Percentiles rank a stretch among this genome's conserved stretches.
Evolutionary conservation across 2,888 invertebrate genomes (phyloP).

Genomic region (Habrosyne pyritoides): DNA sequence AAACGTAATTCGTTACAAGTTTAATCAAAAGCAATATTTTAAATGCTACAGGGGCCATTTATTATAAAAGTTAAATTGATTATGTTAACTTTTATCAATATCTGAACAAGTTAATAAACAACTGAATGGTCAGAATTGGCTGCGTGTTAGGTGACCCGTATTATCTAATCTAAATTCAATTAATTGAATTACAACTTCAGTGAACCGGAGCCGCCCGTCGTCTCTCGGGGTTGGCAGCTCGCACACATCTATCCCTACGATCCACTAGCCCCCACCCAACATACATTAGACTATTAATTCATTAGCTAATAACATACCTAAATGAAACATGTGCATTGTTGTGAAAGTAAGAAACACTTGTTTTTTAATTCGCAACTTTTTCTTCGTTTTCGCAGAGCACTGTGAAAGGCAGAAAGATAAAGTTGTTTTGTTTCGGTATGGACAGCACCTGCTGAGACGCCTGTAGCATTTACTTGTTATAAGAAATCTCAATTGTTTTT

Average conservation of each 20-base stretch:
- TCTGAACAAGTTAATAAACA: neutral
- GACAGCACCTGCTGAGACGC: neutral
- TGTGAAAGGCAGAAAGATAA: neutral
- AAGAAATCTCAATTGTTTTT: neutral
- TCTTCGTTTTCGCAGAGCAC: neutral
- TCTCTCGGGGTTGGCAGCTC: slow-evolving; percentile 5
- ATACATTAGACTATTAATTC: neutral
- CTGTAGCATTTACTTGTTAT: neutral
- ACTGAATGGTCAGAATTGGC: slow-evolving; percentile 11
- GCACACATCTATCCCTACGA: slow-evolving; percentile 5
- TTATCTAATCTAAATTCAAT: slow-evolving; percentile 24
- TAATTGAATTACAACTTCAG: slow-evolving; percentile 13
- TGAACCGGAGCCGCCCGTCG: slow-evolving; percentile 11
- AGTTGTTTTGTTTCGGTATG: neutral
- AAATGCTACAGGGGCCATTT: neutral
- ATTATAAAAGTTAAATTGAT: neutral
- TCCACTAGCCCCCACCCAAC: neutral
- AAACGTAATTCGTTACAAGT: neutral
- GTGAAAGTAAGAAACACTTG: neutral
- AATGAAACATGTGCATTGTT: neutral
- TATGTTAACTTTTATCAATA: too few species aligned
- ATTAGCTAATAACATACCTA: neutral
- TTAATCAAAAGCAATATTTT: neutral
- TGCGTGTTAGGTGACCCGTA: slow-evolving; percentile 14
- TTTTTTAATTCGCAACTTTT: neutral